Evolutionary conservation across 64 coral and sea anemone species (phyloP), one percentile per base, ranked within the genome.

Genomic region (Dendronephthya gigantea): DNA sequence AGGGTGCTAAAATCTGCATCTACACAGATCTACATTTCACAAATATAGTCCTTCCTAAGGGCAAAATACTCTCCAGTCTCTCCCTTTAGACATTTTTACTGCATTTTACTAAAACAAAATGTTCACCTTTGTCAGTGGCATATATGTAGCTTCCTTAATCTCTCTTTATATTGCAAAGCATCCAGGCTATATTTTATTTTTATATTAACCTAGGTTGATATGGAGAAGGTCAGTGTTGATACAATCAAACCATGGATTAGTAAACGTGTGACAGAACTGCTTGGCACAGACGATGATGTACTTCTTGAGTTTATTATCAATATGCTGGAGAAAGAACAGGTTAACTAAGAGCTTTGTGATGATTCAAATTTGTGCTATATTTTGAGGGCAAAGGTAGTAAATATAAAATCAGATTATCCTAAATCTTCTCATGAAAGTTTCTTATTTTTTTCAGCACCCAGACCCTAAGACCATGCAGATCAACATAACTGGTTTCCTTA

Each of bases 401-500:
- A n/a, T n/a, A n/a, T n/a, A n/a, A n/a, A n/a, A n/a, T n/a, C n/a
- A n/a, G n/a, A n/a, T n/a, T n/a, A n/a, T n/a, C n/a, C n/a, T n/a
- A n/a, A n/a, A n/a, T n/a, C n/a, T n/a, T n/a, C n/a, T n/a, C 8
- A 34, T 12, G 32, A 32, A 75, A 8, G 23, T 45, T 6, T 11
- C 16, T 90, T 85, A 25, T 35, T 62, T 49, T 84, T 84, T 41
- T 52, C 32, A 97, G 94, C 88, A 72, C 56, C 94, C 94, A 58
- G 94, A 97, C 69, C 94, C 94, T n/a, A 97, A 89, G 36, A 45
- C 83, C 2, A 97, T 97, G 94, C 94, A 97, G 85, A 97, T 97
- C 55, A 97, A 97, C 35, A 87, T 97, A 0, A 97, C 94, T 43
- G 94, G 94, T 9, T 97, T 97, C 34, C 50, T 97, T 8, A 91